phyloP scores from a whole-genome alignment of 2,888 invertebrate genomes.

The Micropterix aruncella region DNA sequence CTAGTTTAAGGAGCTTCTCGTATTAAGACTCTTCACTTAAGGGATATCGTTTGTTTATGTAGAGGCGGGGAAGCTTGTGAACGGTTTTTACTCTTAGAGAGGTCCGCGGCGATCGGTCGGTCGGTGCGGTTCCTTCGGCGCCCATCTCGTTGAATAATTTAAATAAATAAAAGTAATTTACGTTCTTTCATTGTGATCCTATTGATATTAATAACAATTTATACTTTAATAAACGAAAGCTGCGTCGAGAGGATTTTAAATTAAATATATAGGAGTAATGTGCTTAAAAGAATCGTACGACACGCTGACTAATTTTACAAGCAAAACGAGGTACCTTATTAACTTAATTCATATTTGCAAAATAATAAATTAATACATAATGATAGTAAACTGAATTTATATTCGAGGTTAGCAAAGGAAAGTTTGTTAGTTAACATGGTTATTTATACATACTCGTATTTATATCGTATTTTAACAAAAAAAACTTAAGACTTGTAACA shows the following conservation, averaged over 20 bases:
- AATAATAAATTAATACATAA: neutral
- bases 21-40: no score
- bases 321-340: constrained; percentile 12
- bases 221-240: no score
- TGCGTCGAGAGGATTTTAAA: constrained; percentile 1
- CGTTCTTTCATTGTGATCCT: neutral
- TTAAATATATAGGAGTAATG: constrained; percentile 1
- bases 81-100: no score
- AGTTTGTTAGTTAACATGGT: constrained; percentile 1
- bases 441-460: constrained; percentile 9
- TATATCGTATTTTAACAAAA: constrained; percentile 1
- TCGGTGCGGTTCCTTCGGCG: no score
- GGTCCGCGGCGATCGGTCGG: no score
- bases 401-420: constrained; percentile 1
- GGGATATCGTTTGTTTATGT: no score
- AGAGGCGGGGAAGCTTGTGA: no score
- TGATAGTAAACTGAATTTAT: neutral
- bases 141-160: neutral
- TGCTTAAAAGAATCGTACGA: no score
- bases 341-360: constrained; percentile 7
- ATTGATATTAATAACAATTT: no score
- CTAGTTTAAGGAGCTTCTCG: neutral
- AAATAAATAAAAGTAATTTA: neutral
- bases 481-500: constrained; percentile 4
- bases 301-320: neutral